phyloP scores from a whole-genome alignment of 2,113 vertebrate species.

The Alethe castanea region DNA sequence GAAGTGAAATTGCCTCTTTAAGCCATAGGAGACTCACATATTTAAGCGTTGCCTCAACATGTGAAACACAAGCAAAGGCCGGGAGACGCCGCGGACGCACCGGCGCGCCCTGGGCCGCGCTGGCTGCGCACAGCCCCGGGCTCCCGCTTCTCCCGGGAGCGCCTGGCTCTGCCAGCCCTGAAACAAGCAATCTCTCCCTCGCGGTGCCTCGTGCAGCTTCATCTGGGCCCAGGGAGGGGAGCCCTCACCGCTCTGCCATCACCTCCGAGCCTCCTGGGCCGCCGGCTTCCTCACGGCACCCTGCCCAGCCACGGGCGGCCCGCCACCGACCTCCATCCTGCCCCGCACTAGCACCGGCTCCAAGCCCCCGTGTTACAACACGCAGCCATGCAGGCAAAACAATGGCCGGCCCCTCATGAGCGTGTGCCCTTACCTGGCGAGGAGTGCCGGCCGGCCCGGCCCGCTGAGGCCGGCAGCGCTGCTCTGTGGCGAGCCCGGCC shows the following conservation, averaged over 20 bases:
- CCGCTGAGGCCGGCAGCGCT: background rate
- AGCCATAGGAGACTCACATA: fast-evolving
- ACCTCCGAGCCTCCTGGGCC: background rate
- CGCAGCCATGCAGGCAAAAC: background rate
- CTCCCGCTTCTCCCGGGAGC: too few relatives aligned
- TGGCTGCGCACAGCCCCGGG: too few relatives aligned
- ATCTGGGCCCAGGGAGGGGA: background rate
- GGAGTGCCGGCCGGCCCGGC: fast-evolving
- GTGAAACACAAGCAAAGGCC: background rate
- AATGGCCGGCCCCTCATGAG: fast-evolving
- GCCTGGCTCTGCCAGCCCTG: background rate
- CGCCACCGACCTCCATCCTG: fast-evolving
- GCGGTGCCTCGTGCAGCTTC: fast-evolving
- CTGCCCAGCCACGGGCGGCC: background rate
- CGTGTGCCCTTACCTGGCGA: fast-evolving
- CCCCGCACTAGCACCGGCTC: fast-evolving
- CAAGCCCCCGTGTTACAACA: fast-evolving
- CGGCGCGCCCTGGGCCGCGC: too few relatives aligned
- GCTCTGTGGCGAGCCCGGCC: fast-evolving
- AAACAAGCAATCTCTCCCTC: background rate
- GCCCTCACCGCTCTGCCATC: background rate
- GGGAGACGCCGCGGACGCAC: fast-evolving
- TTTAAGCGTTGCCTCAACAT: background rate
- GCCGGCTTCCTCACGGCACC: background rate
- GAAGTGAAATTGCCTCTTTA: background rate